A percentile compares a stretch with the other conserved stretches of the same genome.
phyloP scores from a whole-genome alignment of 2,113 vertebrate genomes.

The Meles meles region DNA sequence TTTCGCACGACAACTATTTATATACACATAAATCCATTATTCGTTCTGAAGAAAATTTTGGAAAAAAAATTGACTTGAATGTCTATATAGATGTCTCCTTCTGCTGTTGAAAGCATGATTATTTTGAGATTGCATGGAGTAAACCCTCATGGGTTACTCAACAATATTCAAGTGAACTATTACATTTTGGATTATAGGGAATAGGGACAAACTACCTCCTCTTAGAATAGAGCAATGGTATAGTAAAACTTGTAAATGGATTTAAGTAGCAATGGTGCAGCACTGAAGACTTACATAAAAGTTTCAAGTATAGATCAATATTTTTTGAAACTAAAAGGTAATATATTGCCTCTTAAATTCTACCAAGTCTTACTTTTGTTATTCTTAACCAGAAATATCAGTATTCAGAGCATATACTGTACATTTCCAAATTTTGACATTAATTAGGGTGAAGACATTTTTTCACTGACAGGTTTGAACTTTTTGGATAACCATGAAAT shows the following conservation, averaged over 20 bases:
- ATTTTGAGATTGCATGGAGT: not conserved
- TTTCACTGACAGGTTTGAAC: slow-evolving; percentile 46
- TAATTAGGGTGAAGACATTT: slow-evolving; percentile 58
- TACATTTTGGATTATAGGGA: not conserved
- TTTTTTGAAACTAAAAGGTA: not conserved
- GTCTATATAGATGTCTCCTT: not conserved
- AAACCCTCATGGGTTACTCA: not conserved
- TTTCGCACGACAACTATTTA: not conserved
- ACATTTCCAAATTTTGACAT: slow-evolving; percentile 53
- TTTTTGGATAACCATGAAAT: slow-evolving; percentile 59
- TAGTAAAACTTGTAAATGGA: not conserved
- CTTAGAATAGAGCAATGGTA: not conserved
- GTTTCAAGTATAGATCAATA: not conserved
- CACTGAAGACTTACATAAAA: not conserved
- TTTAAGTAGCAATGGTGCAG: not conserved
- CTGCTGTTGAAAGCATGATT: not conserved
- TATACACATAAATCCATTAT: not conserved
- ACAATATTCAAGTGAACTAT: not conserved
- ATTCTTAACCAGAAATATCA: slow-evolving; percentile 38
- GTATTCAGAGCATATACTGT: not conserved
- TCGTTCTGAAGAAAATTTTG: not conserved
- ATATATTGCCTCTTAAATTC: not conserved
- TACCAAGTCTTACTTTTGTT: not conserved
- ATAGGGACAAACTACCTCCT: not conserved
- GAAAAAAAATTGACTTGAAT: not conserved